phyloP scores from a whole-genome alignment of 2,113 vertebrate species.

The Nerophis ophidion region DNA sequence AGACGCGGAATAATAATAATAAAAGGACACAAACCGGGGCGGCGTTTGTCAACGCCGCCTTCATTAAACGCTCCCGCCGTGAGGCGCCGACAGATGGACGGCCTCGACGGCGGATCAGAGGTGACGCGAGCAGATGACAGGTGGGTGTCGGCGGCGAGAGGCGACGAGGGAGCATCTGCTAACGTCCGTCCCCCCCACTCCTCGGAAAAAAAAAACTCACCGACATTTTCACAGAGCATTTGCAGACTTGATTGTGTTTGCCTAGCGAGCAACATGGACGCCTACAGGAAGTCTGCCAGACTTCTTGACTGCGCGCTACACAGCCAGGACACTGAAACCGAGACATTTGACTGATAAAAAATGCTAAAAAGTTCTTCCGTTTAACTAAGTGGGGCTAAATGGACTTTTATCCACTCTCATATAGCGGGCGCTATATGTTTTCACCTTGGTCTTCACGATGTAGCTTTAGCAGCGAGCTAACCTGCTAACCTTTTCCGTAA shows the following conservation, averaged over 20 bases:
- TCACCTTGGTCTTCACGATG: no score
- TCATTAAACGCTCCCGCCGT: slow-evolving; percentile 38
- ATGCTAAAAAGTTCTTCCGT: no score
- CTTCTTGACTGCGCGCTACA: no score
- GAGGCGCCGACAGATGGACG: slow-evolving; percentile 57
- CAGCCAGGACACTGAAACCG: no score
- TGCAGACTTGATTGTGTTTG: slow-evolving; percentile 6
- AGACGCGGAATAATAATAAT: slow-evolving; percentile 40
- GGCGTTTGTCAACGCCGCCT: slow-evolving; percentile 38
- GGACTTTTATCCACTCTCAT: no score
- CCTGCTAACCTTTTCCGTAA: no score
- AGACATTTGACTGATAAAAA: no score
- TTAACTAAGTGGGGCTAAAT: no score
- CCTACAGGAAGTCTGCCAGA: no score
- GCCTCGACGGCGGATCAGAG: slow-evolving; percentile 45
- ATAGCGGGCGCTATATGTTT: no score
- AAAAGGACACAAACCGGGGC: slow-evolving; percentile 9
- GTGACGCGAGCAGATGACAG: slow-evolving; percentile 63
- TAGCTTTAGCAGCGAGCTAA: no score
- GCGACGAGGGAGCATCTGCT: slow-evolving; percentile 60
- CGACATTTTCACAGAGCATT: slow-evolving; percentile 4
- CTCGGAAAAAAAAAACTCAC: slow-evolving; percentile 1
- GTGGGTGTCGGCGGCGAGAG: slow-evolving; percentile 60
- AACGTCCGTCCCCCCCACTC: slow-evolving; percentile 18
- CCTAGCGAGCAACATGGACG: no score